Evolutionary conservation across 30 jellyfish, hydroid and myxozoan species (phyloP).

Genomic region (Hydractinia symbiolongicarpus): DNA sequence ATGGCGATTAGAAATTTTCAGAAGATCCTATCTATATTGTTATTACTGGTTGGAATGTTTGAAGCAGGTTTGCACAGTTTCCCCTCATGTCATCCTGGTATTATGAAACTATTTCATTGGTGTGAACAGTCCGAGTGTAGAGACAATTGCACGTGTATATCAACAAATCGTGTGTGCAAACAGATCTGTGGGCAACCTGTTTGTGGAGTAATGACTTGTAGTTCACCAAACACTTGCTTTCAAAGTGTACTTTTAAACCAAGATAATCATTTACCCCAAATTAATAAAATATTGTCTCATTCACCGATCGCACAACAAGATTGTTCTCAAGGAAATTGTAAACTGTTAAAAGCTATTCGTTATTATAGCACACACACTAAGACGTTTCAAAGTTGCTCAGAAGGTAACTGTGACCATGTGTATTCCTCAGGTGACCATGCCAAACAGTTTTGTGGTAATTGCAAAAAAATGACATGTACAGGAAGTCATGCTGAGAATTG

Average conservation of each 20-base stretch:
- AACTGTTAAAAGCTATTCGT: constrained; percentile 55
- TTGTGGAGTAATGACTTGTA: constrained; percentile 60
- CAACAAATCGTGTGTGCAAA: constrained; percentile 59
- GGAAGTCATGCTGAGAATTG: constrained; percentile 62
- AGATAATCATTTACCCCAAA: constrained; percentile 47
- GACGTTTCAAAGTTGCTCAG: constrained; percentile 78
- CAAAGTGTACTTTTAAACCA: constrained; percentile 58
- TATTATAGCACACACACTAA: background rate
- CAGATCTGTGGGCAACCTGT: constrained; percentile 60
- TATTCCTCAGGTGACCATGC: constrained; percentile 48
- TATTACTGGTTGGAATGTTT: no score
- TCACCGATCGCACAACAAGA: constrained; percentile 85
- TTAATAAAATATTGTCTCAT: constrained; percentile 53
- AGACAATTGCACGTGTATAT: constrained; percentile 57
- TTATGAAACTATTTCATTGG: constrained; percentile 52
- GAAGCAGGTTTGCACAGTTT: background rate
- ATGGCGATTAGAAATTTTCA: no score
- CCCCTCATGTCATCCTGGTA: constrained; percentile 65
- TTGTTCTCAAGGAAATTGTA: constrained; percentile 70
- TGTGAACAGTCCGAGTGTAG: constrained; percentile 89
- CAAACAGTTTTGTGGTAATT: constrained; percentile 76
- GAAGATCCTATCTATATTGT: no score
- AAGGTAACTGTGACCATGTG: constrained; percentile 55
- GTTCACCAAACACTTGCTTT: constrained; percentile 64
- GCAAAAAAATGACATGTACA: constrained; percentile 63